Evolutionary conservation across 1,140 invertebrate species (phyloP).

Genomic region (Batillaria attramentaria): DNA sequence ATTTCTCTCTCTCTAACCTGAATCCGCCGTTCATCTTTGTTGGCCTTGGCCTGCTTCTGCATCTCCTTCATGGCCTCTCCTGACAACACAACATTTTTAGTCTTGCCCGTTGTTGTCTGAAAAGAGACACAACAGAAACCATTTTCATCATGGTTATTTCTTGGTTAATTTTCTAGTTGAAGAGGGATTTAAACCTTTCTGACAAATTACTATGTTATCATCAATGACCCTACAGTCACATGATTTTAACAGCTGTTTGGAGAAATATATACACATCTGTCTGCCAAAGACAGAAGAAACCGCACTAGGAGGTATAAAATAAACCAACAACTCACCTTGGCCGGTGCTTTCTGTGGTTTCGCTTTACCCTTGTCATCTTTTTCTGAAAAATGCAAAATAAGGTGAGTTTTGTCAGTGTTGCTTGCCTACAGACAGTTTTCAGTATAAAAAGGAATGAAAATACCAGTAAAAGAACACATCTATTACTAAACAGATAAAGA

Average conservation of each 20-base stretch:
- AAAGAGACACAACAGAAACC: conserved; percentile 10
- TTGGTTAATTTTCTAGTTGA: not conserved
- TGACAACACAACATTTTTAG: conserved; percentile 66
- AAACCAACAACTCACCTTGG: conserved; percentile 42
- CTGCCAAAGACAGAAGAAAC: too few relatives aligned
- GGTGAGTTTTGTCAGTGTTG: too few relatives aligned
- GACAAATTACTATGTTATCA: not conserved
- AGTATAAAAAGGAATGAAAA: too few relatives aligned
- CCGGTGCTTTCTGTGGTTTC: conserved; percentile 42
- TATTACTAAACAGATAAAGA: too few relatives aligned
- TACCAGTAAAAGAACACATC: too few relatives aligned
- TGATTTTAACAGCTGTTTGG: not conserved
- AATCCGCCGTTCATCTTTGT: conserved; percentile 65
- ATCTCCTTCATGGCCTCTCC: conserved; percentile 70
- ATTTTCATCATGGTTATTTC: not conserved
- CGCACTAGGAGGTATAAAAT: too few relatives aligned
- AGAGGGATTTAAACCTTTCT: not conserved
- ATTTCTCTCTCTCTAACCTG: conserved; percentile 52
- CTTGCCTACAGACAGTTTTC: too few relatives aligned
- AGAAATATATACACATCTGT: too few relatives aligned
- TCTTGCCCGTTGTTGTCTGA: conserved; percentile 59
- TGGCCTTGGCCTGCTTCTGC: conserved; percentile 65
- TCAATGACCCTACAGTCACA: not conserved
- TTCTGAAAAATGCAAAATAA: conserved; percentile 10
- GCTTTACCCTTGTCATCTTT: conserved; percentile 51